Evolutionary conservation across 2,113 vertebrate genomes (phyloP).

Genomic region (Ochotona princeps): DNA sequence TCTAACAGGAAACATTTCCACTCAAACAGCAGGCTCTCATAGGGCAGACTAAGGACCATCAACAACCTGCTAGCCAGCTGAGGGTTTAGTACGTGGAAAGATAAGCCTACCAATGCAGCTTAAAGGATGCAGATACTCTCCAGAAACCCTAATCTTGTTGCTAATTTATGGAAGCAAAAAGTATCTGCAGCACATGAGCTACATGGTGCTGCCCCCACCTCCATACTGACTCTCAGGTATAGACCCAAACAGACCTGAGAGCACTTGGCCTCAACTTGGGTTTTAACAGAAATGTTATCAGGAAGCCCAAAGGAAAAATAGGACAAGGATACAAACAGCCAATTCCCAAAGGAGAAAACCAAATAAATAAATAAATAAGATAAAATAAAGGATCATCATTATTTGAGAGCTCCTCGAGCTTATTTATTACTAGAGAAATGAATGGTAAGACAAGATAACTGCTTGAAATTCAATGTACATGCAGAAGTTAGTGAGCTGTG

Average conservation of each 20-base stretch:
- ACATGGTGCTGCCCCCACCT: neutral
- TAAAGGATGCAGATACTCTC: slow-evolving; percentile 29
- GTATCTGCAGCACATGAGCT: neutral
- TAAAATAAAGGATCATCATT: neutral
- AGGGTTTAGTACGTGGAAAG: slow-evolving; percentile 3
- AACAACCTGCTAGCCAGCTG: slow-evolving; percentile 3
- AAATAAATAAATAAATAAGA: neutral
- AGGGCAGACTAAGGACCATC: neutral
- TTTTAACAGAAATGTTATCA: neutral
- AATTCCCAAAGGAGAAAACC: slow-evolving; percentile 33
- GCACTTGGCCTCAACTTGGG: neutral
- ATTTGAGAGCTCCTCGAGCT: slow-evolving; percentile 39
- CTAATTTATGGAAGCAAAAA: neutral
- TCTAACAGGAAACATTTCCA: neutral
- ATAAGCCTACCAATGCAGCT: neutral
- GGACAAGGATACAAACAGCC: neutral
- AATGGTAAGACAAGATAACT: slow-evolving; percentile 22
- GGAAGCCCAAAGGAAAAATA: slow-evolving; percentile 8
- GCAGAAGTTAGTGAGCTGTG: slow-evolving; percentile 45
- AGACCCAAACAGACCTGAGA: neutral
- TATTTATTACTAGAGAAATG: slow-evolving; percentile 43
- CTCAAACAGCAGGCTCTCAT: slow-evolving; percentile 5
- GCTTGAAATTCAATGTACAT: slow-evolving; percentile 49
- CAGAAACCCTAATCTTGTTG: neutral
- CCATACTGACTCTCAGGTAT: neutral